A percentile compares a stretch with the other conserved stretches of the same genome.
These are phyloP conservation scores for Pachydiplax longipennis DNA, from an alignment of 2,888 invertebrate genomes.

Conservation along the genomic window DNA sequence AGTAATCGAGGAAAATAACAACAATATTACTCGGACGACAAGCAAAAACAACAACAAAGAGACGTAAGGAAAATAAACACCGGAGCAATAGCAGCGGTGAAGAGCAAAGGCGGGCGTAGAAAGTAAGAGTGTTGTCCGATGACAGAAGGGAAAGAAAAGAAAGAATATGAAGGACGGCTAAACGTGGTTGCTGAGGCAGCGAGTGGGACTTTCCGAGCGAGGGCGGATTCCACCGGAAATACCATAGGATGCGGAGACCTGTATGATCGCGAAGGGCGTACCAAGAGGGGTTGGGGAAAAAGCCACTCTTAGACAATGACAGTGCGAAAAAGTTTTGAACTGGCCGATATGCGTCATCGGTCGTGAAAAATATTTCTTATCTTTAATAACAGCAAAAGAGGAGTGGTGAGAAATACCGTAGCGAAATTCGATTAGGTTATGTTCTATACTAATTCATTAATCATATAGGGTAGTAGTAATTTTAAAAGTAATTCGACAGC, in stretches of 20 bases:
- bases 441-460: no score
- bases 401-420: no score
- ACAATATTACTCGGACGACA: neutral
- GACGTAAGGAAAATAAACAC: neutral
- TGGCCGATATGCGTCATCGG: no score
- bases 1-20: neutral
- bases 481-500: no score
- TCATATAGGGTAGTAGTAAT: no score
- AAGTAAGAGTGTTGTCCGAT: neutral
- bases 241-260: conserved; percentile 22
- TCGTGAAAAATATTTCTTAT: no score
- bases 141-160: neutral
- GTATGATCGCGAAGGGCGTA: neutral
- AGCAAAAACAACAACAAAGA: neutral
- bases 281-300: no score
- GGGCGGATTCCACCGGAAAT: conserved; percentile 31
- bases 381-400: no score
- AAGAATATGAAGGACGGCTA: neutral
- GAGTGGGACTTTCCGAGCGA: conserved; percentile 7
- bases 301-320: no score
- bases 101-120: neutral
- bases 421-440: no score
- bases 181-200: neutral
- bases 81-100: neutral
- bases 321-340: no score